Evolutionary conservation across 2,113 vertebrate species (phyloP).

Genomic region (Neolamprologus fasciatus): DNA sequence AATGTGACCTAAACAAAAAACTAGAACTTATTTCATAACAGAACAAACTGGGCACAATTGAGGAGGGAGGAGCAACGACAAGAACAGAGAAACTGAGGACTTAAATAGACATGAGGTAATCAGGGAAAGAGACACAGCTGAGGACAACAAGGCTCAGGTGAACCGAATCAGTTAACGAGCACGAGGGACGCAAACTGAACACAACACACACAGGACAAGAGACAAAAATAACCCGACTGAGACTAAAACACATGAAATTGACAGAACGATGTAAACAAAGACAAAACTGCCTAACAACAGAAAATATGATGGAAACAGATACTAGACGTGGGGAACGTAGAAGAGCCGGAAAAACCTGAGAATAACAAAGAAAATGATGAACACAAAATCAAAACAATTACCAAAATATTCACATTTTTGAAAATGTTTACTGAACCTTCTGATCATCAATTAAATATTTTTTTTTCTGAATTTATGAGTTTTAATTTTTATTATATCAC

Average conservation of each 20-base stretch:
- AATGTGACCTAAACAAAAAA: neutral
- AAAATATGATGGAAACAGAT: neutral
- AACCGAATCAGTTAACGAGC: neutral
- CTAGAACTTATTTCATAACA: neutral
- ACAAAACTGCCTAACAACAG: neutral
- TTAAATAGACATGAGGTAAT: neutral
- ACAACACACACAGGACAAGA: neutral
- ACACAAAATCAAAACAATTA: neutral
- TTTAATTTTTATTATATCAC: neutral
- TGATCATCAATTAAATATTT: neutral
- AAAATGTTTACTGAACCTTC: neutral
- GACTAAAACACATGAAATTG: neutral
- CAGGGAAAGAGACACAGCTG: neutral
- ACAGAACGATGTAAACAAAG: neutral
- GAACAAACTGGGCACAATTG: neutral
- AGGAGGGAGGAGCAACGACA: rapidly evolving
- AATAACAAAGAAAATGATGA: neutral
- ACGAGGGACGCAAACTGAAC: rapidly evolving
- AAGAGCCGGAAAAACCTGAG: neutral
- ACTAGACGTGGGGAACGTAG: rapidly evolving
- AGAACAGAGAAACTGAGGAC: neutral
- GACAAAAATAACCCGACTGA: neutral
- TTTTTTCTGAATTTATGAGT: neutral
- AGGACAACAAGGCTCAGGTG: neutral
- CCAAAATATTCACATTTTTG: neutral